These are phyloP conservation scores for Cyprinodon tularosa DNA, from an alignment of 2,113 vertebrate species.

Conservation along the genomic window DNA sequence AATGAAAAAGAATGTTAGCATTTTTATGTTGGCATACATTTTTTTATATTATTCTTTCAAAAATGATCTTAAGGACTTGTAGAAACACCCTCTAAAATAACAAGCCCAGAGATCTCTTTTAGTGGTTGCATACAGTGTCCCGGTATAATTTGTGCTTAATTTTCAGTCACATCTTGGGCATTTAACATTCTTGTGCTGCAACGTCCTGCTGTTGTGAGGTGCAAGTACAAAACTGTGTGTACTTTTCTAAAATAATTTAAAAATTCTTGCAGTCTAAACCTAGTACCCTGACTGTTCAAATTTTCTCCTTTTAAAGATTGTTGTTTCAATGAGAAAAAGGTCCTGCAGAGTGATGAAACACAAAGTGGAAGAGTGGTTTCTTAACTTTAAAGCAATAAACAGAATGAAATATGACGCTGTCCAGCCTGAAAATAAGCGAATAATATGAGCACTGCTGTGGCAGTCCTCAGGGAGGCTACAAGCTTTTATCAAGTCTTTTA, in stretches of 20 bases:
- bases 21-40: not conserved
- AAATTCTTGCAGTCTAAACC: constrained; percentile 6
- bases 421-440: constrained; percentile 1
- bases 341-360: constrained; percentile 15
- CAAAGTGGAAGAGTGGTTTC: not conserved
- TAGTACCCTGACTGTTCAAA: not conserved
- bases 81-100: constrained; percentile 6
- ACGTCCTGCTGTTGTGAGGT: not conserved
- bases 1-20: not conserved
- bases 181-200: not conserved
- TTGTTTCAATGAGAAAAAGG: not conserved
- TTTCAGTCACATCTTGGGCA: constrained; percentile 4
- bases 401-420: not conserved
- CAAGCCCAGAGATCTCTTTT: not conserved
- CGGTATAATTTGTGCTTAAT: constrained; percentile 7
- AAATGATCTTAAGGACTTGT: constrained; percentile 18
- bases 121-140: not conserved
- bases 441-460: constrained; percentile 1
- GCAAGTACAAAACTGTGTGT: constrained; percentile 16
- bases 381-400: constrained; percentile 2
- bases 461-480: constrained; percentile 4
- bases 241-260: not conserved
- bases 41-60: not conserved
- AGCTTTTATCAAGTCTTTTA: constrained; percentile 16
- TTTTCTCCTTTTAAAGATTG: constrained; percentile 5